phyloP scores from a whole-genome alignment of 1,140 invertebrate species.

The Diabrotica virgifera region DNA sequence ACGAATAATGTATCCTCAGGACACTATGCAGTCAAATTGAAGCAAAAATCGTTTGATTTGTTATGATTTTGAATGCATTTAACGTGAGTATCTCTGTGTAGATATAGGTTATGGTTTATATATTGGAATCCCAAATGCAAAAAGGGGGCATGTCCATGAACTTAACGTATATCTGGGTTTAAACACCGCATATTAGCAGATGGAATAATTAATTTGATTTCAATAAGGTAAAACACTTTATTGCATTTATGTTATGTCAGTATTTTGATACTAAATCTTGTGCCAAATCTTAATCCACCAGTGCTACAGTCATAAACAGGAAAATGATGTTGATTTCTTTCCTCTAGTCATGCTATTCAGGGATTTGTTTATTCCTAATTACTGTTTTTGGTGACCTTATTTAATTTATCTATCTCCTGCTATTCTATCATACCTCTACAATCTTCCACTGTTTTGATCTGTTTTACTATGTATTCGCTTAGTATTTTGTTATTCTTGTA shows the following conservation, averaged over 20 bases:
- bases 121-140: slow-evolving; percentile 1
- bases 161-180: background rate
- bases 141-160: background rate
- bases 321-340: background rate
- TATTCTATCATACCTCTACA: too few species aligned
- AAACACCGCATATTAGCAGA: background rate
- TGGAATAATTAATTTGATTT: background rate
- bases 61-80: slow-evolving; percentile 44
- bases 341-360: background rate
- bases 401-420: too few species aligned
- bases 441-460: too few species aligned
- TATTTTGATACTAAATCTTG: background rate
- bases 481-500: too few species aligned
- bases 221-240: background rate
- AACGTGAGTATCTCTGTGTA: slow-evolving; percentile 43
- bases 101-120: slow-evolving; percentile 34
- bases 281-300: background rate
- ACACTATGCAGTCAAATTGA: background rate
- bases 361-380: too few species aligned
- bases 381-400: too few species aligned
- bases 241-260: background rate
- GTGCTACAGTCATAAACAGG: background rate
- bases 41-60: slow-evolving; percentile 5
- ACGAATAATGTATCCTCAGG: background rate
- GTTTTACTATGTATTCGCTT: too few species aligned